Conservation (phyloP, 2,888 invertebrate genomes). For the Listrodromus nycthemerus region DNA sequence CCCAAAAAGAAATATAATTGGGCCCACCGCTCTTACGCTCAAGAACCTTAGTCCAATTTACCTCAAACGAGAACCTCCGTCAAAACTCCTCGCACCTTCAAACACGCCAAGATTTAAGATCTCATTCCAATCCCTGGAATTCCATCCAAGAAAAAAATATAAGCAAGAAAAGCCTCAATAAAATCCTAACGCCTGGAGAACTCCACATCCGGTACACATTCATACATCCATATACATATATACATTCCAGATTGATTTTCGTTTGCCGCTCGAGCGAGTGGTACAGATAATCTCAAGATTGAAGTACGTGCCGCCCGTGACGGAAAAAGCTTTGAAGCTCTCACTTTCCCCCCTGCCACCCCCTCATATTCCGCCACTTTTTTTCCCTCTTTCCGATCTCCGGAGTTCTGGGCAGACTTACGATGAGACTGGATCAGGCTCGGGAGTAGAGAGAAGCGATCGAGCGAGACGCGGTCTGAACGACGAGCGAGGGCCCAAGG, state of each 20-base stretch:
- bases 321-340: constrained; percentile 28
- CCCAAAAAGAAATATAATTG: too few relatives aligned
- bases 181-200: background rate
- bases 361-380: constrained; percentile 10
- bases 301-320: constrained; percentile 38
- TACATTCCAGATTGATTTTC: constrained; percentile 43
- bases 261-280: constrained; percentile 23
- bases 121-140: background rate
- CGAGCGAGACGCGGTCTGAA: constrained; percentile 38
- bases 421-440: constrained; percentile 50
- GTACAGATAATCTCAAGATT: constrained; percentile 51
- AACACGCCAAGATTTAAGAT: too few relatives aligned
- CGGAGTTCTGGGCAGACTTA: constrained; percentile 7
- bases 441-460: constrained; percentile 48
- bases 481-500: constrained; percentile 18
- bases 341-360: background rate
- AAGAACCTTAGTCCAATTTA: too few relatives aligned
- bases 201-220: background rate
- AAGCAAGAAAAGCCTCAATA: background rate
- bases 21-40: too few relatives aligned
- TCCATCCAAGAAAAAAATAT: background rate
- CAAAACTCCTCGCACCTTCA: too few relatives aligned
- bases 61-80: too few relatives aligned
- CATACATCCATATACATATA: background rate
- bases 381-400: constrained; percentile 18